Percentiles rank a stretch among this genome's conserved stretches.
phyloP scores from a whole-genome alignment of 2,113 vertebrate genomes.

The Gasterosteus aculeatus region DNA sequence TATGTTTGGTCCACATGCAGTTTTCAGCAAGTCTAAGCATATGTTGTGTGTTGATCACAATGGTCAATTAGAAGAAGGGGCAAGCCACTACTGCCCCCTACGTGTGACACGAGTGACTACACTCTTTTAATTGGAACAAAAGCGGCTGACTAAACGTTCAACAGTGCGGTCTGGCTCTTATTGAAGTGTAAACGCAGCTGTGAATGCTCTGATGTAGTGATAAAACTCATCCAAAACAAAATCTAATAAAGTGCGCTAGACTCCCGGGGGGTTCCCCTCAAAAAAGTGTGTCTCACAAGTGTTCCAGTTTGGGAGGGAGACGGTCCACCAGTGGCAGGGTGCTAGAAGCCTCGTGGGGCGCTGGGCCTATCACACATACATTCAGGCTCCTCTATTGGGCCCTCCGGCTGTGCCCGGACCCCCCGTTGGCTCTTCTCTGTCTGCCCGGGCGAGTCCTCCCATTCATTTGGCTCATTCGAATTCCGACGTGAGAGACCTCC shows the following conservation, averaged over 20 bases:
- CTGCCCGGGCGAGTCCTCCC: constrained; percentile 46
- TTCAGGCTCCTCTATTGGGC: constrained; percentile 51
- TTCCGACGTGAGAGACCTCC: constrained; percentile 66
- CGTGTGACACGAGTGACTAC: constrained; percentile 48
- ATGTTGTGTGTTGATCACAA: constrained; percentile 8
- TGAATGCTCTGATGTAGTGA: constrained; percentile 3
- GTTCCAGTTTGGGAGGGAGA: constrained; percentile 35
- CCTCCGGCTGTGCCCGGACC: constrained; percentile 60
- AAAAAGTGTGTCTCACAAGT: constrained; percentile 13
- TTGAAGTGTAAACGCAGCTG: background rate
- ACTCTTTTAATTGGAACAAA: constrained; percentile 7
- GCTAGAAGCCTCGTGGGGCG: constrained; percentile 52
- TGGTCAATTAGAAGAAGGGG: constrained; percentile 19
- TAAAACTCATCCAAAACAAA: constrained; percentile 18
- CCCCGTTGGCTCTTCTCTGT: constrained; percentile 62
- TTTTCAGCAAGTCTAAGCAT: constrained; percentile 12
- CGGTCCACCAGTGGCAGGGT: constrained; percentile 41
- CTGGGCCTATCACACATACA: constrained; percentile 49
- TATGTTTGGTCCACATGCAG: constrained; percentile 15
- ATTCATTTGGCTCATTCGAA: constrained; percentile 74
- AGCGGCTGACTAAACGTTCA: constrained; percentile 5
- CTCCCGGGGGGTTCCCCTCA: background rate
- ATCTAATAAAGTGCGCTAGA: constrained; percentile 13
- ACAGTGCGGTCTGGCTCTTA: background rate
- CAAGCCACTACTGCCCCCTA: constrained; percentile 75